Conservation (phyloP, 92 coral and sea anemone species). For the Epizoanthus rinbou region DNA sequence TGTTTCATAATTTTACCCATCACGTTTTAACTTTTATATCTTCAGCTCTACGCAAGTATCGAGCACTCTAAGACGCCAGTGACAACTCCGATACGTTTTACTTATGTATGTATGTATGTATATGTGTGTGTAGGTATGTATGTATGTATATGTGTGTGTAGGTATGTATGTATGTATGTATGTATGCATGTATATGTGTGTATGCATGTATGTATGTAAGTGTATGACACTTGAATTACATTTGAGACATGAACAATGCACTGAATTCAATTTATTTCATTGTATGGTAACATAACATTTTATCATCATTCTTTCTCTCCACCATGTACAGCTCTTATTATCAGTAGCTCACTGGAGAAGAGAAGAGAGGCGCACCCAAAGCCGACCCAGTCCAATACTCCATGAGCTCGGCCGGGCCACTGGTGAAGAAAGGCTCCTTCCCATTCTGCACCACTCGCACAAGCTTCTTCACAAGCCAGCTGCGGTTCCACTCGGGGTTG, state of each 20-base stretch:
- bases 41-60: too few species aligned
- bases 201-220: too few species aligned
- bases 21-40: too few species aligned
- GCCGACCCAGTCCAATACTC: slow-evolving; percentile 50
- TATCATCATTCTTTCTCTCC: not conserved
- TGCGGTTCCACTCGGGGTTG: slow-evolving; percentile 53
- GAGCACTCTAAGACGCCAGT: too few species aligned
- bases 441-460: slow-evolving; percentile 43
- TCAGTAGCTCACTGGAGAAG: slow-evolving; percentile 36
- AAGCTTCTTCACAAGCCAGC: slow-evolving; percentile 50
- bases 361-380: slow-evolving; percentile 35
- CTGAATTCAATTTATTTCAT: slow-evolving; percentile 40
- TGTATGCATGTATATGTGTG: too few species aligned
- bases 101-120: too few species aligned
- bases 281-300: slow-evolving; percentile 28
- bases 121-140: too few species aligned
- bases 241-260: not conserved
- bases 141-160: too few species aligned
- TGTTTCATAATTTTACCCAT: too few species aligned
- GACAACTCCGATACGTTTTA: too few species aligned
- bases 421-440: slow-evolving; percentile 49
- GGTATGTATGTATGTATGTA: too few species aligned
- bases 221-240: too few species aligned
- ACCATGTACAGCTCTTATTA: not conserved
- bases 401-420: slow-evolving; percentile 45